Evolutionary conservation across 1,140 invertebrate species (phyloP).

Genomic region (Drosophila littoralis): DNA sequence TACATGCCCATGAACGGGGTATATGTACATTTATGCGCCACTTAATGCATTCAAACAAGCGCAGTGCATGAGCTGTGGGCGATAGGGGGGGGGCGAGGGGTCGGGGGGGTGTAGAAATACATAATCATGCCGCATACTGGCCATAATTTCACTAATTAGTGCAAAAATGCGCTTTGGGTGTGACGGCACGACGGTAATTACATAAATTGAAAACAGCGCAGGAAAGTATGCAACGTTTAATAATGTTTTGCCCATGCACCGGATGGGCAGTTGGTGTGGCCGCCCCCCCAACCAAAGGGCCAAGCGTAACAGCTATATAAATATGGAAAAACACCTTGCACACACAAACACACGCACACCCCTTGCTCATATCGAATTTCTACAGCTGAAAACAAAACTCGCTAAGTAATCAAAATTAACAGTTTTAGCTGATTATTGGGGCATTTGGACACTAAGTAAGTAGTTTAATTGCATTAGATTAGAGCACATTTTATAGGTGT

Average conservation of each 20-base stretch:
- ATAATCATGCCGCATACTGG: slow-evolving; percentile 27
- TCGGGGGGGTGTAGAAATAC: slow-evolving; percentile 6
- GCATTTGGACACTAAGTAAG: slow-evolving; percentile 26
- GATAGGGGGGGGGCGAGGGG: slow-evolving; percentile 2
- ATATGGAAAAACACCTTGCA: slow-evolving; percentile 5
- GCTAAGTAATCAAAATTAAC: slow-evolving; percentile 20
- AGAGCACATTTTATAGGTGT: slow-evolving; percentile 22
- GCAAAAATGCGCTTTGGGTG: slow-evolving; percentile 61
- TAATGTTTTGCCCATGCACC: slow-evolving; percentile 37
- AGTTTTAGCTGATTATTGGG: slow-evolving; percentile 9
- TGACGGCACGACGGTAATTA: slow-evolving; percentile 61
- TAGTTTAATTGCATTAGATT: slow-evolving; percentile 18
- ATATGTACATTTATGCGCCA: slow-evolving; percentile 2
- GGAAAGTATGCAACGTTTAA: slow-evolving; percentile 75
- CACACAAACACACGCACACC: not conserved
- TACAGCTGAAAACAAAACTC: slow-evolving; percentile 34
- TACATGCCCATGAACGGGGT: not conserved
- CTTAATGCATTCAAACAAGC: slow-evolving; percentile 21
- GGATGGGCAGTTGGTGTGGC: not conserved
- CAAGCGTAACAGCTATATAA: not conserved
- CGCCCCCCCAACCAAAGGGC: slow-evolving; percentile 5
- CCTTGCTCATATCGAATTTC: not conserved
- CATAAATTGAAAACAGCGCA: slow-evolving; percentile 64
- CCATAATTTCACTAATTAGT: slow-evolving; percentile 72
- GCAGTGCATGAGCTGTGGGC: not conserved